Percentiles rank a stretch among this genome's conserved stretches.
phyloP scores from a whole-genome alignment of 2,113 vertebrate species.

The Pterocles gutturalis region DNA sequence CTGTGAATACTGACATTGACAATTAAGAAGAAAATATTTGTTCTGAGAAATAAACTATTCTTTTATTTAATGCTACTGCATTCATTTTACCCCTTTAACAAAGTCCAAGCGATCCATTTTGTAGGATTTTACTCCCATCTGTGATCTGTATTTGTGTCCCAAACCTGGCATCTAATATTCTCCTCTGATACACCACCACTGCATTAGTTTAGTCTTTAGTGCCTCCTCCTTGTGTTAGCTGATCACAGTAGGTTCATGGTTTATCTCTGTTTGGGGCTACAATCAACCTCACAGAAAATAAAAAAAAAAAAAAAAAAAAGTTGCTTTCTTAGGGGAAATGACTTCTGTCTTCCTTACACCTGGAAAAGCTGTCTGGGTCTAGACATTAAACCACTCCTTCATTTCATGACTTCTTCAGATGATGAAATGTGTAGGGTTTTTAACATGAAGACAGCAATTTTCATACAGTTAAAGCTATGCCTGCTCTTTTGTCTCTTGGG shows the following conservation, averaged over 20 bases:
- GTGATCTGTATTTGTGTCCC: neutral
- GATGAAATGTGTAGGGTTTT: neutral
- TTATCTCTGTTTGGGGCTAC: neutral
- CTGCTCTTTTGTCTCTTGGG: neutral
- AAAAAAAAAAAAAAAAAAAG: neutral
- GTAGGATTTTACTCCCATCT: neutral
- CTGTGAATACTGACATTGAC: neutral
- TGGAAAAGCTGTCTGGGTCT: neutral
- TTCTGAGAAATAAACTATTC: neutral
- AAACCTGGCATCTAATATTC: neutral
- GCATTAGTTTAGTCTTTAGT: neutral
- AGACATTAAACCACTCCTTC: neutral
- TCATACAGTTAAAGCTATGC: neutral
- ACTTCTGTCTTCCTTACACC: neutral
- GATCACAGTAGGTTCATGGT: neutral
- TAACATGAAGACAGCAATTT: neutral
- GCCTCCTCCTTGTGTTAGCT: neutral
- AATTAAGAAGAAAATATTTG: neutral
- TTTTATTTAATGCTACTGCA: neutral
- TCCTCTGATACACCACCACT: neutral
- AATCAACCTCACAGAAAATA: neutral
- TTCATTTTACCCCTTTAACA: neutral
- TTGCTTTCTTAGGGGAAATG: neutral
- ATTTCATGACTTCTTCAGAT: neutral
- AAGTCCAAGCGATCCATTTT: rapidly evolving